Base-by-base conservation (phyloP, 2,888 invertebrate genomes). In the Disparrhopalites patrizii region DNA sequence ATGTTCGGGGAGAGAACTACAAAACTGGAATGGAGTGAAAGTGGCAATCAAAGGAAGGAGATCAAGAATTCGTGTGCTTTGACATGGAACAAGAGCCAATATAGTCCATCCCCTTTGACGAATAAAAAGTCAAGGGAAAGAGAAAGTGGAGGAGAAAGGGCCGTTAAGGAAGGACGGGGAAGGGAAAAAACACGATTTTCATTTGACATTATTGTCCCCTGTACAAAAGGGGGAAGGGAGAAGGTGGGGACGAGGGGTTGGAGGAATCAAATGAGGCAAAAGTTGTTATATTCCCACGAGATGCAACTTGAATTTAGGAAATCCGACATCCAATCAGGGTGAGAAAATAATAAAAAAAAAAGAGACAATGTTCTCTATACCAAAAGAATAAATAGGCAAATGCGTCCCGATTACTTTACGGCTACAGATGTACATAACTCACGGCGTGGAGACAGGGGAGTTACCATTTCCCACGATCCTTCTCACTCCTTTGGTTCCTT, bases 301-400 rank as follows among this genome's bases (percentile, higher is more conserved):
- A 60, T 60, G 60, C 30, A 28, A 60, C 47, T 60, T n/a, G 27
- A 47, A 50, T 61, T 28, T 25, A 61, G 61, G 52, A 61, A 61
- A 61, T 61, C 61, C 51, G n/a, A 61, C 47, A 51, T 61, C 51
- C 50, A 61, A 61, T 61, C 61, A 61, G 31, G 25, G 33, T 52
- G 61, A 57, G 51, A 61, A 61, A 61, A 61, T 61, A 61, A 61
- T 61, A 61, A 61, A 57, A 60, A 61, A 60, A 56, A 47, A 47
- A 47, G 47, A 47, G 23, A 47, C 28, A 30, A 43, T 58, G 58
- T 47, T 58, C 47, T 38, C 54, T 43, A 3, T 43, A 3, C 15
- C 30, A 51, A 31, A 15, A 36, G 38, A 61, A 52, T 33, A 61
- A 60, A 60, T n/a, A 60, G 51, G 61, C 51, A 61, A 61, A 61